Evolutionary conservation across 2,888 invertebrate genomes (phyloP), one percentile per base, ranked within the genome.

Genomic region (Macrophya annulata): DNA sequence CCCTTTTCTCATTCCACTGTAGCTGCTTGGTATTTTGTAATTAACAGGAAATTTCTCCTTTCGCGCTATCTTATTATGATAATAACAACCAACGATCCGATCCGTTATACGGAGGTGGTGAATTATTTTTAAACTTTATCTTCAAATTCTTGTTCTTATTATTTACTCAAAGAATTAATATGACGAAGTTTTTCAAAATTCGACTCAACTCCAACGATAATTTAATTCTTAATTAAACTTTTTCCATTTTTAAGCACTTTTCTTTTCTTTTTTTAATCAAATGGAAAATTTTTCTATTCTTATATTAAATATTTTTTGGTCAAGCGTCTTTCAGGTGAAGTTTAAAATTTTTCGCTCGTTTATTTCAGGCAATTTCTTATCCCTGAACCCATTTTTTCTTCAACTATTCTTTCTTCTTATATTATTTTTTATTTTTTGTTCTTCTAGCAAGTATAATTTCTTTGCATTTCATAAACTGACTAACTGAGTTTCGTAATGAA

Each of bases 401-500:
- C 25, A 12, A 17, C n/a, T n/a, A n/a, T n/a, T n/a, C n/a, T n/a
- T n/a, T n/a, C n/a, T n/a, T n/a, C n/a, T n/a, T n/a, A n/a, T n/a
- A n/a, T n/a, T n/a, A n/a, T n/a, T n/a, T 74, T 15, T 4, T 9
- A 15, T 31, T 10, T 37, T 6, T 0, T 40, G 37, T 1, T 71
- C 17, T 37, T n/a, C 21, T 45, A 55, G 25, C 25, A 45, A 74
- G 45, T 74, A 74, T 45, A 74, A 74, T 74, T 74, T 74, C 72
- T 74, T 74, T 31, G 55, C 48, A 55, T 77, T 77, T 77, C 77
- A 77, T 77, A 77, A 77, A 81, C 81, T 59, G 81, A 81, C 81
- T 81, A 51, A 93, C 92, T 90, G 91, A 92, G 91, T 92, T 90
- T 89, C 90, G 92, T 90, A 93, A 93, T 93, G 92, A 93, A 93